Evolutionary conservation across 92 coral and sea anemone genomes (phyloP), one percentile per base, ranked within the genome.

Genomic region (Meandrina meandrites): DNA sequence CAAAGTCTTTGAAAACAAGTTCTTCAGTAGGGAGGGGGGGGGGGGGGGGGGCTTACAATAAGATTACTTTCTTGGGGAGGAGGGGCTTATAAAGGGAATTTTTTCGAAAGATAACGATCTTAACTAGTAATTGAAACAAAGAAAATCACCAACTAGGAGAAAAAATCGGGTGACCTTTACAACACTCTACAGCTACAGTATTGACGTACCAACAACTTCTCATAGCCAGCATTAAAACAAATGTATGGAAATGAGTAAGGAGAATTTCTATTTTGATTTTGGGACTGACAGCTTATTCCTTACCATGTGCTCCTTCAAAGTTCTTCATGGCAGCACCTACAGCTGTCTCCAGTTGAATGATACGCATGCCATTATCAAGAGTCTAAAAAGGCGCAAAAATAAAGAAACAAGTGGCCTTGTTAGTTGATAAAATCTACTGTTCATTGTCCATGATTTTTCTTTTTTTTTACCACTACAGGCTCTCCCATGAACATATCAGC

Each of bases 241-340:
- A 17, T 57, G n/a, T 57, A 57, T 57, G 64, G 27, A 57, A 57
- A 57, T 0, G 24, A 24, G 31, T 8, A 62, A n/a, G 69, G 69
- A 62, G 69, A 62, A 62, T 62, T 24, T 1, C 10, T 4, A 6
- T 62, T 62, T 62, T 24, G 69, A 62, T 22, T 30, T 51, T 51
- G 5, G 56, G 14, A 51, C 56, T 51, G 56, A 40, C 2, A 40
- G 45, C 45, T 40, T 40, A 13, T 51, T 51, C 21, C 93, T 77
- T 91, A 95, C 99, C 99, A 86, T 90, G 88, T 0, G 98, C 97
- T 78, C 93, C 94, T 50, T 92, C 95, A 84, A 97, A 97, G 90
- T 95, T 97, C 88, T 97, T 97, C 92, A 97, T 97, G 27, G 99
- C 99, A 16, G 99, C 96, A 32, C 99, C 99, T 21, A 97, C 99